Evolutionary conservation across 2,888 invertebrate species (phyloP).

Genomic region (Coremacera marginata): DNA sequence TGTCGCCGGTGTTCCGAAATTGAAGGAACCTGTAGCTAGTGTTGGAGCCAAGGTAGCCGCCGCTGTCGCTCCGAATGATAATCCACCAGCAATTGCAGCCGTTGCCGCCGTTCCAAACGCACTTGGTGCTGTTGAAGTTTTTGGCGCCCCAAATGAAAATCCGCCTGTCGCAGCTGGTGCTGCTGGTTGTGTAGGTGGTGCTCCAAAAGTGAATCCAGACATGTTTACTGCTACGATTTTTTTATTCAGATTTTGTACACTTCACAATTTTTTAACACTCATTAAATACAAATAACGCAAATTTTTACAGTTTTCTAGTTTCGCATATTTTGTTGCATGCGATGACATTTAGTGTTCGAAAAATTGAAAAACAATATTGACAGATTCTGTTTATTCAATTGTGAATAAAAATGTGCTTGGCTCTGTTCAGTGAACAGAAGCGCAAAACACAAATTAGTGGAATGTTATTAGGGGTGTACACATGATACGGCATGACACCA

Average conservation of each 20-base stretch:
- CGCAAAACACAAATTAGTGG: too few species aligned
- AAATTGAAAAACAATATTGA: background rate
- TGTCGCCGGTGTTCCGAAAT: slow-evolving; percentile 42
- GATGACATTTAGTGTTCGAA: background rate
- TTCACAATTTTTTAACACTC: slow-evolving; percentile 7
- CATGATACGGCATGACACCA: too few species aligned
- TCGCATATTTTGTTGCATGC: background rate
- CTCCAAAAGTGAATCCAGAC: slow-evolving; percentile 51
- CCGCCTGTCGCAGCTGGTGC: slow-evolving; percentile 44
- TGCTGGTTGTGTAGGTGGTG: slow-evolving; percentile 39
- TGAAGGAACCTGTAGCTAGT: slow-evolving; percentile 43
- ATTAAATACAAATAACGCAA: background rate
- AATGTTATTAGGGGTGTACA: too few species aligned
- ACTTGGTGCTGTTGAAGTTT: slow-evolving; percentile 39
- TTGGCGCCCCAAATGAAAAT: slow-evolving; percentile 53
- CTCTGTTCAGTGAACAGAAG: background rate
- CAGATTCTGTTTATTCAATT: background rate
- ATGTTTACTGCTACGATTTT: slow-evolving; percentile 16
- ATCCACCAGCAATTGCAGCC: slow-evolving; percentile 32
- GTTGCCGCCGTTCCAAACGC: slow-evolving; percentile 46
- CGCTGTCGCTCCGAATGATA: slow-evolving; percentile 34
- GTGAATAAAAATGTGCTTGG: background rate
- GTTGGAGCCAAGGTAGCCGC: slow-evolving; percentile 47
- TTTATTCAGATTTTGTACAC: background rate
- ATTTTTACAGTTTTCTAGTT: background rate